A percentile compares a stretch with the other conserved stretches of the same genome.
These are phyloP conservation scores for Phylloscopus whistleri DNA, from an alignment of 2,113 vertebrate genomes.

Conservation along the genomic window DNA sequence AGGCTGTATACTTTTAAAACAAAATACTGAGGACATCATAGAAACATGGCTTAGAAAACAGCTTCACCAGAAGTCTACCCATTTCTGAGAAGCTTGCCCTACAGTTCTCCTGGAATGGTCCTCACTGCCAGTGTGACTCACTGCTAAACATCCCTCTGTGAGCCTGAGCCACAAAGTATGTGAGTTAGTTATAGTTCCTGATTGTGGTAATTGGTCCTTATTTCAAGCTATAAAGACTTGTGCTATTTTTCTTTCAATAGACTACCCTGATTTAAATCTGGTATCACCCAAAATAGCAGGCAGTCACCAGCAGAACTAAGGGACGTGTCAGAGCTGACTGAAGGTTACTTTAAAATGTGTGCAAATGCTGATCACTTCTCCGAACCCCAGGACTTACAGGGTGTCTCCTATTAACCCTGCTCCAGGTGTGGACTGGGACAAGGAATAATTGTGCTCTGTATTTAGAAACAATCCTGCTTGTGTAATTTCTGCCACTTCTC, in stretches of 20 bases:
- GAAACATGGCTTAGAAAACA: not conserved
- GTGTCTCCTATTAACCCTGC: not conserved
- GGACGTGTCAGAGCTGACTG: not conserved
- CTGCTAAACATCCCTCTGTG: not conserved
- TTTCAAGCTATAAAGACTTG: not conserved
- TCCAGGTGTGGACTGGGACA: accelerated
- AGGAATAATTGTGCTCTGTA: not conserved
- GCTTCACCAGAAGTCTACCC: not conserved
- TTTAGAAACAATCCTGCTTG: not conserved
- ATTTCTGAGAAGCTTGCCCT: not conserved
- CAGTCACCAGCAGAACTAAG: not conserved
- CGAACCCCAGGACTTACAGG: not conserved
- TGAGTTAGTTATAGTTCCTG: not conserved
- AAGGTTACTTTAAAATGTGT: not conserved
- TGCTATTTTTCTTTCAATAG: not conserved
- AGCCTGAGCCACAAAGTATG: not conserved
- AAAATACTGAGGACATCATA: not conserved
- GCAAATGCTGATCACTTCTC: not conserved
- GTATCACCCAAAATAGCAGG: not conserved
- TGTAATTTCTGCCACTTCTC: not conserved
- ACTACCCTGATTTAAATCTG: not conserved
- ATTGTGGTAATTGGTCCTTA: not conserved
- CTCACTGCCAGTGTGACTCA: not conserved
- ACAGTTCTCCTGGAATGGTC: not conserved
- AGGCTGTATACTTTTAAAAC: accelerated